phyloP scores from a whole-genome alignment of 2,113 vertebrate genomes.

The Pseudorhombus dupliciocellatus region DNA sequence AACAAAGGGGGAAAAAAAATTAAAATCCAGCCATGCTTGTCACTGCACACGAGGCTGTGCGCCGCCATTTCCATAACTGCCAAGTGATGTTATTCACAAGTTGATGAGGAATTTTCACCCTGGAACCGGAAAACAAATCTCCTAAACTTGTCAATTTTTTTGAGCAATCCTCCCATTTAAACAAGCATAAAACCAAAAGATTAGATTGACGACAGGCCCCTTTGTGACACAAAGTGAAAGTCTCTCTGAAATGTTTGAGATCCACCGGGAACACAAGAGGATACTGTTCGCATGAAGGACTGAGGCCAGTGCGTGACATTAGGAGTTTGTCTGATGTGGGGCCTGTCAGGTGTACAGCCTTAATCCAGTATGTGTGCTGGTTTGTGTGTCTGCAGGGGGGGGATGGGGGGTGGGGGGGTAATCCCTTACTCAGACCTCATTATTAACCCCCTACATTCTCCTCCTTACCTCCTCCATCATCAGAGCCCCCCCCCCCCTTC shows the following conservation, averaged over 20 bases:
- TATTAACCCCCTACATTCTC: slow-evolving; percentile 52
- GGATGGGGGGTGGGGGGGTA: no score
- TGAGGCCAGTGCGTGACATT: background rate
- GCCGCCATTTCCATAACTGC: slow-evolving; percentile 44
- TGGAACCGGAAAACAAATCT: slow-evolving; percentile 52
- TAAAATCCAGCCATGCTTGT: slow-evolving; percentile 42
- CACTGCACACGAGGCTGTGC: slow-evolving; percentile 43
- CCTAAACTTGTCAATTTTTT: background rate
- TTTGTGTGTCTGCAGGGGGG: slow-evolving; percentile 18
- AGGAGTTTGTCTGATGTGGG: background rate
- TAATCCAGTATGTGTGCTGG: slow-evolving; percentile 6
- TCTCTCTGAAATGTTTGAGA: slow-evolving; percentile 3
- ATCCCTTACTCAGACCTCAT: slow-evolving; percentile 29
- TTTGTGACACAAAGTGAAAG: slow-evolving; percentile 13
- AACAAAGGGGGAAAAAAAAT: background rate
- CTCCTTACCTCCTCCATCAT: slow-evolving; percentile 7
- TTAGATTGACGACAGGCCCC: slow-evolving; percentile 30
- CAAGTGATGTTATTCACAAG: slow-evolving; percentile 52
- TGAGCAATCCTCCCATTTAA: slow-evolving; percentile 11
- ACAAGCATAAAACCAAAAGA: slow-evolving; percentile 13
- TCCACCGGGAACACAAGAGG: background rate
- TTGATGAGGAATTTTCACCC: slow-evolving; percentile 61
- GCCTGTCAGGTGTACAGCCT: slow-evolving; percentile 46
- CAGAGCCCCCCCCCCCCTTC: background rate
- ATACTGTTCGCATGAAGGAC: background rate